Percentiles rank a stretch among this genome's conserved stretches.
These are phyloP conservation scores for Perodicticus potto DNA, from an alignment of 2,797 vertebrate genomes.

Conservation along the genomic window DNA sequence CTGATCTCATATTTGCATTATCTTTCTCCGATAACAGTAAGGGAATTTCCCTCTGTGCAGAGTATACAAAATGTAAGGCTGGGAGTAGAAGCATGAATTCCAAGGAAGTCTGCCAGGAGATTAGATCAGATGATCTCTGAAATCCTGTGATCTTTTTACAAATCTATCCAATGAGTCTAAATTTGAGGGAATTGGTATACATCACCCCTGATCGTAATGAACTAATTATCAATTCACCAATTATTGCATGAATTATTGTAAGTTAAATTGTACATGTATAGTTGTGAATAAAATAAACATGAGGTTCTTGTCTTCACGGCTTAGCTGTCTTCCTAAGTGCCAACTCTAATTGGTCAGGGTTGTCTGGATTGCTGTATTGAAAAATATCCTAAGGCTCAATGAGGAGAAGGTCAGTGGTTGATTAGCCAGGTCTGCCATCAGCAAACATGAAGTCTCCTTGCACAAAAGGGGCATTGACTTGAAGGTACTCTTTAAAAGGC, in stretches of 20 bases:
- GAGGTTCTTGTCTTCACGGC: background rate
- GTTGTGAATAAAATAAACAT: conserved; percentile 14
- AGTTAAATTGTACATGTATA: background rate
- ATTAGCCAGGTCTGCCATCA: background rate
- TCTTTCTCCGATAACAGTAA: conserved; percentile 56
- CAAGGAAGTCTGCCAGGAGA: conserved; percentile 5
- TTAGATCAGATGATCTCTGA: background rate
- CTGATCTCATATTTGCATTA: conserved; percentile 29
- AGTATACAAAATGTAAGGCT: background rate
- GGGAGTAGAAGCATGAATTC: background rate
- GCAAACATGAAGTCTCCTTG: background rate
- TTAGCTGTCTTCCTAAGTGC: background rate
- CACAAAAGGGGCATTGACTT: background rate
- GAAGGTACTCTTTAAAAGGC: background rate
- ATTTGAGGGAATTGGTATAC: conserved; percentile 22
- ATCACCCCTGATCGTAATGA: background rate
- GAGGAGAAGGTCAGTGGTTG: background rate
- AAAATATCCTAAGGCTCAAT: background rate
- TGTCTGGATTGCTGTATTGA: background rate
- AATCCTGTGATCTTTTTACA: background rate
- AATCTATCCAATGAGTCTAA: background rate
- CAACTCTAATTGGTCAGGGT: background rate
- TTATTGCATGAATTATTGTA: background rate
- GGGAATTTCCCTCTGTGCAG: background rate
- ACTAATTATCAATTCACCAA: conserved; percentile 23